Evolutionary conservation across 1,140 invertebrate genomes (phyloP).

Genomic region (Calephelis nemesis): DNA sequence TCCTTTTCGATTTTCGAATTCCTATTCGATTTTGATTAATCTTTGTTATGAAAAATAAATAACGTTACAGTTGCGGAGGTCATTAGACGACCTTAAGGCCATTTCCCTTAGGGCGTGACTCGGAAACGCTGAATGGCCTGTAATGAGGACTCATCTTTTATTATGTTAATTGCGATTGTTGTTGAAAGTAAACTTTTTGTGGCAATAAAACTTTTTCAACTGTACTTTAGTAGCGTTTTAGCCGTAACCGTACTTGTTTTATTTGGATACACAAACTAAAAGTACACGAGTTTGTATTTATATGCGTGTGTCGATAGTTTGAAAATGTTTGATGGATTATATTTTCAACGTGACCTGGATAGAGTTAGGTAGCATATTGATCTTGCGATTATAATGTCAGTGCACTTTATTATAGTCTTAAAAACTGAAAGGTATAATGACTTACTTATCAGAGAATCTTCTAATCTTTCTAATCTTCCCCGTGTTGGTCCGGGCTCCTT

Average conservation of each 20-base stretch:
- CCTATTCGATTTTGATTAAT: slow-evolving; percentile 8
- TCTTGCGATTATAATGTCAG: no score
- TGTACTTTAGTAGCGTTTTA: neutral
- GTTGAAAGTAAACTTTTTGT: slow-evolving; percentile 5
- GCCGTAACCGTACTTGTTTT: neutral
- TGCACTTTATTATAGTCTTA: no score
- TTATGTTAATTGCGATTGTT: slow-evolving; percentile 12
- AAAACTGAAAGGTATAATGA: no score
- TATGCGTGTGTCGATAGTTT: no score
- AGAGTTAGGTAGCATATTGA: no score
- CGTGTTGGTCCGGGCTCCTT: no score
- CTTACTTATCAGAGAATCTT: no score
- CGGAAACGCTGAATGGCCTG: slow-evolving; percentile 21
- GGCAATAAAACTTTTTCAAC: slow-evolving; percentile 9
- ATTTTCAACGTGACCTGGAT: no score
- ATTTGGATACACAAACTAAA: neutral
- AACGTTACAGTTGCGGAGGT: slow-evolving; percentile 21
- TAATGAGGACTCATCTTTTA: slow-evolving; percentile 23
- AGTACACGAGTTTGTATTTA: no score
- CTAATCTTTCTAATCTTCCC: no score
- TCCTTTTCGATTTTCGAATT: neutral
- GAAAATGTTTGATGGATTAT: no score
- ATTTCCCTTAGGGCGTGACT: slow-evolving; percentile 26
- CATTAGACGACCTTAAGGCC: slow-evolving; percentile 34
- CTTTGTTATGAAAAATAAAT: slow-evolving; percentile 16